These are phyloP conservation scores for Grus americana DNA, from an alignment of 2,113 vertebrate species.

Conservation along the genomic window DNA sequence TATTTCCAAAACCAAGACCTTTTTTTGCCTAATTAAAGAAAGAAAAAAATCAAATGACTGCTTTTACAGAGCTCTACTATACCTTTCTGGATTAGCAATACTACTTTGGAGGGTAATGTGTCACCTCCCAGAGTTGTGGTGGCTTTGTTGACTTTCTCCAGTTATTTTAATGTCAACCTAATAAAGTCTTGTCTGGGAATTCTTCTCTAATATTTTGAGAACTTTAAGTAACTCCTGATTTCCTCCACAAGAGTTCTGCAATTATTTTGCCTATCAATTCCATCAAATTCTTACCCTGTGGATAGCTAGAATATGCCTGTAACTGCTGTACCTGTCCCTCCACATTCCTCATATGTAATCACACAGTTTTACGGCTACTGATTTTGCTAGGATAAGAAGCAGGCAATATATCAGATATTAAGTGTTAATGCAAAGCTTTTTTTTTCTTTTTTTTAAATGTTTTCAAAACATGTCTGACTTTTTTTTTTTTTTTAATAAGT, in stretches of 20 bases:
- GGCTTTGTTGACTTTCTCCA: not conserved
- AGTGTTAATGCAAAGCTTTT: not conserved
- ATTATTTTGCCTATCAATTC: not conserved
- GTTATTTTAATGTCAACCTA: not conserved
- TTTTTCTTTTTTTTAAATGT: not conserved
- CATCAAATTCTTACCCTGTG: not conserved
- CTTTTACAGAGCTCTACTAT: not conserved
- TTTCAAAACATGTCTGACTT: not conserved
- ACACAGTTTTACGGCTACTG: not conserved
- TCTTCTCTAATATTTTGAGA: not conserved
- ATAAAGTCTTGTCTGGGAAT: not conserved
- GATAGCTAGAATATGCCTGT: not conserved
- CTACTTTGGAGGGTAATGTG: not conserved
- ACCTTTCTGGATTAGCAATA: not conserved
- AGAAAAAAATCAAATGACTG: not conserved
- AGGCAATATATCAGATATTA: not conserved
- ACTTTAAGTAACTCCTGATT: not conserved
- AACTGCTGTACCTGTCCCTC: conserved; percentile 29
- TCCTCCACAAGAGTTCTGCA: not conserved
- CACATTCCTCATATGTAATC: not conserved
- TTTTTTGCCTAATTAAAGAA: not conserved
- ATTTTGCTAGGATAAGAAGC: not conserved
- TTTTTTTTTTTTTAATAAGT: not conserved
- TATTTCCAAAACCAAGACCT: not conserved
- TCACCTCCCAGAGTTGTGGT: not conserved